Evolutionary conservation across 2,888 invertebrate species (phyloP).

Genomic region (Pollenia angustigena): DNA sequence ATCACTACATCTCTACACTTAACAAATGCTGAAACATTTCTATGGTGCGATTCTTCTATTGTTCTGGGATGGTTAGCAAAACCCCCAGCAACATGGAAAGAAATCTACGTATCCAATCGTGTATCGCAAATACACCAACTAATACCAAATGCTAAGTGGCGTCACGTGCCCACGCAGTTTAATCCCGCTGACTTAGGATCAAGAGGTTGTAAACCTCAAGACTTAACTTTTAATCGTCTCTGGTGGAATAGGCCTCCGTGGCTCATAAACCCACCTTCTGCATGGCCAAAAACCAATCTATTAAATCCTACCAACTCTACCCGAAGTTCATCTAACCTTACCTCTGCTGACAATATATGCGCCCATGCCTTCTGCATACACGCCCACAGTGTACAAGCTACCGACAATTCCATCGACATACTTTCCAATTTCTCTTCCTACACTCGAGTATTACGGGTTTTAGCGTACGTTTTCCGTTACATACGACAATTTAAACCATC

Average conservation of each 20-base stretch:
- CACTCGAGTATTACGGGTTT: no score
- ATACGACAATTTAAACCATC: not conserved
- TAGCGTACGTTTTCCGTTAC: not conserved
- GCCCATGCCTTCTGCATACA: no score
- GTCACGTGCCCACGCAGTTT: not conserved
- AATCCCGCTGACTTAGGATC: constrained; percentile 37
- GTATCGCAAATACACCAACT: not conserved
- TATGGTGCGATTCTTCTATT: no score
- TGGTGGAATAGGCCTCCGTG: not conserved
- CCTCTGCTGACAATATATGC: no score
- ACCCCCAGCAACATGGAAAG: not conserved
- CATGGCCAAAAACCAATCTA: not conserved
- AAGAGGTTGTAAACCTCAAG: constrained; percentile 15
- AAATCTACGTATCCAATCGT: not conserved
- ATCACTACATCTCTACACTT: no score
- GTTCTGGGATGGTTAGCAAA: no score
- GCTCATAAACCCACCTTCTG: not conserved
- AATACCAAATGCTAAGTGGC: not conserved
- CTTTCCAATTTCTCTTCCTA: no score
- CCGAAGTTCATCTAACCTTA: no score
- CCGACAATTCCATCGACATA: no score
- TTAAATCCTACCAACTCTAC: no score
- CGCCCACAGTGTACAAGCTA: no score
- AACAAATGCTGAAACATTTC: no score
- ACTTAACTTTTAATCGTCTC: not conserved